Conservation (phyloP, 2,797 vertebrate genomes). For the Clarias laeviceps region DNA sequence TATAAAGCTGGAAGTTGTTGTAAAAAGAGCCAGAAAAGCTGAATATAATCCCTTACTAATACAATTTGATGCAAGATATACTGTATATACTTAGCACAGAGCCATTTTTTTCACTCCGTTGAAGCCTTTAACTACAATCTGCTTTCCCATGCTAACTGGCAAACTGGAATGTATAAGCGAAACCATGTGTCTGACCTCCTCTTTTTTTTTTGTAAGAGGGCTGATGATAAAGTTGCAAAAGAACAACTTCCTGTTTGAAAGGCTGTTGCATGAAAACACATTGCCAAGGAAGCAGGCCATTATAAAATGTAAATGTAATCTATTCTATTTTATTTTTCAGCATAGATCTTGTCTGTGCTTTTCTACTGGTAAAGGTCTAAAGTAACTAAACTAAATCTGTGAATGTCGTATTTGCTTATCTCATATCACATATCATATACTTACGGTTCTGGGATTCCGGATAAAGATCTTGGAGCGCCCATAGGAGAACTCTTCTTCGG, state of each 20-base stretch:
- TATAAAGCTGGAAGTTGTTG: background rate
- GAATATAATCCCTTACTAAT: background rate
- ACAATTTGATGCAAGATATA: background rate
- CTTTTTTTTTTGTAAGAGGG: slow-evolving; percentile 53
- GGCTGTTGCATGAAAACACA: slow-evolving; percentile 46
- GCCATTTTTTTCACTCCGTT: slow-evolving; percentile 42
- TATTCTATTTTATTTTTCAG: background rate
- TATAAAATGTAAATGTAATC: no score
- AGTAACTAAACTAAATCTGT: background rate
- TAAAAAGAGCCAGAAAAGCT: background rate
- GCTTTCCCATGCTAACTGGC: slow-evolving; percentile 69
- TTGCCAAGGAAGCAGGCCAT: no score
- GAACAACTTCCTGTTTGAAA: slow-evolving; percentile 66
- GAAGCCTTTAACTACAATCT: slow-evolving; percentile 54
- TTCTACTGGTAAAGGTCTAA: background rate
- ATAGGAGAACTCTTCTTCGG: slow-evolving; percentile 88
- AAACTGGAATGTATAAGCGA: slow-evolving; percentile 67
- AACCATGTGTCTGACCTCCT: slow-evolving; percentile 71
- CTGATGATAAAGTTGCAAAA: slow-evolving; percentile 69
- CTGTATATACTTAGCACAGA: slow-evolving; percentile 30
- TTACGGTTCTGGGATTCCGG: slow-evolving; percentile 96
- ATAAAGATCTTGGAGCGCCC: slow-evolving; percentile 99
- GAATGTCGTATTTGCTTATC: background rate
- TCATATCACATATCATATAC: slow-evolving; percentile 26
- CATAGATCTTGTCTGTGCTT: background rate